Evolutionary conservation across 2,113 vertebrate genomes (phyloP).

Genomic region (Passer montanus): DNA sequence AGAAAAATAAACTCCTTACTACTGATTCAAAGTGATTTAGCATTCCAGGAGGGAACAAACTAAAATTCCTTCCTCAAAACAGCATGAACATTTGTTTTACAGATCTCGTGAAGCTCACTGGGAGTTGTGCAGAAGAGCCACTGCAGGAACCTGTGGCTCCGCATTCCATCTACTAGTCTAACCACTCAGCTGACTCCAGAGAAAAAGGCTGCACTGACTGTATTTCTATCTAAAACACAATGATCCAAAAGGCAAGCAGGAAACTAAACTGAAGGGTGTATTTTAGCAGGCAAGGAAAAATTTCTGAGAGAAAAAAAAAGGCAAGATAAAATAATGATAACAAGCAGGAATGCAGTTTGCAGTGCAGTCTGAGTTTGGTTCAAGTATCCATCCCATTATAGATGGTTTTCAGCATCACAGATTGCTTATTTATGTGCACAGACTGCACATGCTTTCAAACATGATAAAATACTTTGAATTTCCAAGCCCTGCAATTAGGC

Average conservation of each 20-base stretch:
- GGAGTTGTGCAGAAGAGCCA: not conserved
- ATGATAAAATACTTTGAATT: not conserved
- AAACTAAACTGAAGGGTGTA: not conserved
- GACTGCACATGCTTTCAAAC: not conserved
- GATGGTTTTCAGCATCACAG: not conserved
- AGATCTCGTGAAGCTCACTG: not conserved
- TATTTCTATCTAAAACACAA: not conserved
- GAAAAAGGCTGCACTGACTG: not conserved
- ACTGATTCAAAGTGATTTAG: not conserved
- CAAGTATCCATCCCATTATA: not conserved
- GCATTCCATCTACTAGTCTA: not conserved
- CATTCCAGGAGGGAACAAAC: not conserved
- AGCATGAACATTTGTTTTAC: not conserved
- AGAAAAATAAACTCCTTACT: not conserved
- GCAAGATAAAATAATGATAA: not conserved
- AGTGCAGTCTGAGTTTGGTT: not conserved
- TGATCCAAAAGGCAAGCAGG: not conserved
- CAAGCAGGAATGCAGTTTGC: not conserved
- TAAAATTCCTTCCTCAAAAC: not conserved
- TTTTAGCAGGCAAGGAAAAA: not conserved
- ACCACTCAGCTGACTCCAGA: not conserved
- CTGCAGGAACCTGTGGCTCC: not conserved
- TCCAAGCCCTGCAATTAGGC: not conserved
- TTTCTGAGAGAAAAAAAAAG: fast-evolving
- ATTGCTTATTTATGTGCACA: not conserved